Base-by-base conservation (phyloP, 2,113 vertebrate species). In the Tragelaphus imberbis region DNA sequence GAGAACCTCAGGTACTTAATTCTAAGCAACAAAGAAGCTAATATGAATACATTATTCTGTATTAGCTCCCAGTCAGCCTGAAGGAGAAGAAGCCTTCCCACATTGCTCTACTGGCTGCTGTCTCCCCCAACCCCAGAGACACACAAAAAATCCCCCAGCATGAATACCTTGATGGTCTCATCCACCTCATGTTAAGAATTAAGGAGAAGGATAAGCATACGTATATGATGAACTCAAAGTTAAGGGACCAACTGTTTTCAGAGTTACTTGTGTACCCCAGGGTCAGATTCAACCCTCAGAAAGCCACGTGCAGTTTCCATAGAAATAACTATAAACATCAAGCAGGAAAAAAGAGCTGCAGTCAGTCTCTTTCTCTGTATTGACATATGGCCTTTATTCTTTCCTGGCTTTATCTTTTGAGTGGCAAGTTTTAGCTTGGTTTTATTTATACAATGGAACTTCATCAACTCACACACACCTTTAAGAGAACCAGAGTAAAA, bases 351-450 rank as follows among this genome's bases (percentile, higher is more conserved):
- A 91, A 96, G 75, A 94, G 86, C 91, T 96, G 55, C 56, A 97
- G 84, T 94, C 95, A 96, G 86, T 97, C 79, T 87, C 93, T 93
- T 97, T 97, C 88, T 97, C 94, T 79, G 56, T 93, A 98, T 96
- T 98, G 97, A 97, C 97, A 97, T 47, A 97, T 79, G 95, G 96
- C 96, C 97, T 98, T 94, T 97, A 95, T 98, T 98, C 97, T 91
- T 79, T 65, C 28, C 84, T 94, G 95, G 91, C 91, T 97, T 96
- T 96, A 95, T 93, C 96, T 96, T 98, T 95, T 94, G 92, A 96
- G 95, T 97, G 97, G 93, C 97, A 98, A 97, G 98, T 98, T 98
- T 98, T 98, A 97, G 97, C 98, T 97, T 97, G 97, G 97, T 93
- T 96, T 92, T 98, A 93, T 97, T 94, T 94, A 95, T 92, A 96